These are phyloP conservation scores for Crocuta crocuta DNA, from an alignment of 2,113 vertebrate genomes.

Conservation along the genomic window DNA sequence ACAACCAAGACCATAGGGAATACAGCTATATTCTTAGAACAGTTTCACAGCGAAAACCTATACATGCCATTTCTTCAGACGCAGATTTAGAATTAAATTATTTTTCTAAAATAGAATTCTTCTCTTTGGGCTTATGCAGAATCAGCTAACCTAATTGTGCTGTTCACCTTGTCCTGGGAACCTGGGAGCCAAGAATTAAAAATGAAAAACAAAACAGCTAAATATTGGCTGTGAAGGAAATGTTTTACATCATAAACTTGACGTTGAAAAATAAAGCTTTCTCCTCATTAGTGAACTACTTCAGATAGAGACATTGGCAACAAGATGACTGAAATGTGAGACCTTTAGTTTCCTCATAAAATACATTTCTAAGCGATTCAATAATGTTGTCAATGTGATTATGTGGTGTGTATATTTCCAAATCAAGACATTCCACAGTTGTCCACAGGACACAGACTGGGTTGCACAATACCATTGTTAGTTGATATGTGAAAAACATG, in stretches of 20 bases:
- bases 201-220: constrained; percentile 18
- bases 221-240: constrained; percentile 71
- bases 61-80: constrained; percentile 77
- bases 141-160: constrained; percentile 71
- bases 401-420: neutral
- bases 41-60: constrained; percentile 75
- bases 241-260: constrained; percentile 75
- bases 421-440: neutral
- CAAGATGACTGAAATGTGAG: constrained; percentile 63
- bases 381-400: neutral
- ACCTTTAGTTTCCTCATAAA: constrained; percentile 49
- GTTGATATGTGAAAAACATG: neutral
- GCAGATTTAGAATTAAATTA: constrained; percentile 83
- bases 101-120: constrained; percentile 82
- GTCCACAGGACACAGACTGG: neutral
- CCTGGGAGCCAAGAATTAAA: constrained; percentile 67
- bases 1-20: constrained; percentile 73
- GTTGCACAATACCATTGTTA: neutral
- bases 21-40: constrained; percentile 67
- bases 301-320: constrained; percentile 54
- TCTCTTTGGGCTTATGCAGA: constrained; percentile 70
- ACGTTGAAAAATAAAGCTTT: constrained; percentile 76
- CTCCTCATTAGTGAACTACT: constrained; percentile 65
- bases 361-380: constrained; percentile 6
- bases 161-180: constrained; percentile 74